phyloP scores from a whole-genome alignment of 2,113 vertebrate species.

The Holacanthus passer region DNA sequence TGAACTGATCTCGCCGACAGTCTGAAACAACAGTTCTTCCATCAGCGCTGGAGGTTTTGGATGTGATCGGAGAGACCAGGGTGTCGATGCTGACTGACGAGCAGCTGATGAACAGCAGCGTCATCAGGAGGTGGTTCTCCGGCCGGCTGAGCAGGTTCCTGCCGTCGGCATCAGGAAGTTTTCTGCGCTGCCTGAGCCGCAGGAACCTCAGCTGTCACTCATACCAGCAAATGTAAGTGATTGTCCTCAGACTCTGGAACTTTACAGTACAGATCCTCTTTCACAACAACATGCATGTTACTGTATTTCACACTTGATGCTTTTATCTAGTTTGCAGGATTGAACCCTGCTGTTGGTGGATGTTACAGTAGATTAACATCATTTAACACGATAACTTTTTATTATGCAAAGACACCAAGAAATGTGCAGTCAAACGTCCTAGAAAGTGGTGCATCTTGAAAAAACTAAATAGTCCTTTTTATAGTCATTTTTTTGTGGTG shows the following conservation, averaged over 20 bases:
- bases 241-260: neutral
- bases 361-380: too few relatives aligned
- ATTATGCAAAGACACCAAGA: too few relatives aligned
- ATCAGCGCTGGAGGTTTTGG: slow-evolving; percentile 62
- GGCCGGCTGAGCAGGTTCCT: slow-evolving; percentile 66
- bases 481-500: too few relatives aligned
- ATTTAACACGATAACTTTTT: too few relatives aligned
- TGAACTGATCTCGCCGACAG: slow-evolving; percentile 40
- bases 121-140: slow-evolving; percentile 71
- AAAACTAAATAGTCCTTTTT: too few relatives aligned
- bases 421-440: too few relatives aligned
- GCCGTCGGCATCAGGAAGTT: slow-evolving; percentile 59
- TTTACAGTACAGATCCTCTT: neutral
- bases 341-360: neutral
- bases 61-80: slow-evolving; percentile 74
- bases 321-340: neutral
- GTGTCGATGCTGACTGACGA: slow-evolving; percentile 61
- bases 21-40: slow-evolving; percentile 33
- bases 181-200: slow-evolving; percentile 74
- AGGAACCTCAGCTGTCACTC: slow-evolving; percentile 80
- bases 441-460: too few relatives aligned
- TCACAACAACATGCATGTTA: neutral
- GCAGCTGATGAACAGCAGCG: slow-evolving; percentile 61
- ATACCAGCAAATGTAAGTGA: slow-evolving; percentile 79
- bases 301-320: neutral